A percentile compares a stretch with the other conserved stretches of the same genome.
phyloP scores from a whole-genome alignment of 2,113 vertebrate species.

The Panthera leo region DNA sequence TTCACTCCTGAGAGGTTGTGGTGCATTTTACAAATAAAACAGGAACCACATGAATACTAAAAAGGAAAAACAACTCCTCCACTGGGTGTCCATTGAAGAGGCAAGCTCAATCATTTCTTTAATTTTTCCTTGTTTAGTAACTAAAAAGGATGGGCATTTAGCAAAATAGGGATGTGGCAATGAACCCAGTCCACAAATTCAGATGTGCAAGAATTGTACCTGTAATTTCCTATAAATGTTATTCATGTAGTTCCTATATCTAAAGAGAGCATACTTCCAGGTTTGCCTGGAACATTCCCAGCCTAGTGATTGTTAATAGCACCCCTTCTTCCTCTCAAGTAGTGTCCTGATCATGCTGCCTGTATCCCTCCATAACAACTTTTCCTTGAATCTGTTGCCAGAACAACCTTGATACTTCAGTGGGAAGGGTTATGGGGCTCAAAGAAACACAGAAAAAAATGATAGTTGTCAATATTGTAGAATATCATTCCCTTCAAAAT shows the following conservation, averaged over 20 bases:
- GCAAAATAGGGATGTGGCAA: neutral
- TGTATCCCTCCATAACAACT: neutral
- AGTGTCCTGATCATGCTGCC: neutral
- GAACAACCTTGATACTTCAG: neutral
- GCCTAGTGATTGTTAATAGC: neutral
- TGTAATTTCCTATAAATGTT: neutral
- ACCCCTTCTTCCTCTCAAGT: neutral
- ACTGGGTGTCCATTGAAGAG: neutral
- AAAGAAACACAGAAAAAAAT: neutral
- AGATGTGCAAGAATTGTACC: neutral
- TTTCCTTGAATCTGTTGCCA: neutral
- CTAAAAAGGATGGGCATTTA: neutral
- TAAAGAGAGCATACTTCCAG: neutral
- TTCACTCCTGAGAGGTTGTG: neutral
- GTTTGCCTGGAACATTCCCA: neutral
- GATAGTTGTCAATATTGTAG: neutral
- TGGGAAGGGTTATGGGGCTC: neutral
- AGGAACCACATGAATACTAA: neutral
- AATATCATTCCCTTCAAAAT: constrained; percentile 15
- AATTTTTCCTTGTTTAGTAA: neutral
- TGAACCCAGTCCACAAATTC: neutral
- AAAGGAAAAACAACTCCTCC: neutral
- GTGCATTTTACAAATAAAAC: neutral
- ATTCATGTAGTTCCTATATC: neutral
- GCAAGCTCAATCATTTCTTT: neutral